Base-by-base conservation (phyloP, 2,113 vertebrate species). In the Platichthys stellatus region DNA sequence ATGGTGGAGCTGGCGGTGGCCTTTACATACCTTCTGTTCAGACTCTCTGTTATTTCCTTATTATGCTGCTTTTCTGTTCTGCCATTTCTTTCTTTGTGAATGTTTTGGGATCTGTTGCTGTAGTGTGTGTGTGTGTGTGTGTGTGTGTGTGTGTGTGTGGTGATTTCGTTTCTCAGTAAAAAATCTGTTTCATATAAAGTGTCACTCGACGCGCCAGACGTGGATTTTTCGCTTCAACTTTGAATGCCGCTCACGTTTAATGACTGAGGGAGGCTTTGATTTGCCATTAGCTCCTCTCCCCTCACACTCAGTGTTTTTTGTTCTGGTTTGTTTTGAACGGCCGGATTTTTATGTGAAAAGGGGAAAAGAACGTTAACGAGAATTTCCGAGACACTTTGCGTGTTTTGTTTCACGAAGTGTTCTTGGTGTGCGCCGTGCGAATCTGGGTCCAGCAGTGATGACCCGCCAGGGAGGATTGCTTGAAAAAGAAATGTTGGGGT, bases 151-250 rank as follows among this genome's bases (percentile, higher is more conserved):
- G 76, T 58, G 72, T 66, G 78, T 66, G 77, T 23, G 24, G 69
- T 10, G 63, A 65, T 72, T 64, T 78, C 28, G 69, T 77, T 72
- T 77, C 31, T 58, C 40, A 13, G 35, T 75, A 57, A 38, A 51
- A 51, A 81, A 84, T 89, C 78, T 90, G 88, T 80, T 93, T 89
- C 72, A 79, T 87, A 90, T 93, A 81, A 92, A 71, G 69, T 73
- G 71, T 84, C 77, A 59, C 65, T 63, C 51, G 2, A 49, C 78
- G 78, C 89, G 86, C 80, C 88, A 89, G 76, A 72, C 35, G 14
- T 69, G 61, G 75, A 47, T 64, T 79, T 88, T 83, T 81, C 24
- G 17, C 76, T 66, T 59, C 82, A 67, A 70, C 59, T 82, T 75
- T 82, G 86, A 57, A 69, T 70, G 65, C 80, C 5, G 77, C 66